phyloP scores from a whole-genome alignment of 2,113 vertebrate species.

The Lota lota region DNA sequence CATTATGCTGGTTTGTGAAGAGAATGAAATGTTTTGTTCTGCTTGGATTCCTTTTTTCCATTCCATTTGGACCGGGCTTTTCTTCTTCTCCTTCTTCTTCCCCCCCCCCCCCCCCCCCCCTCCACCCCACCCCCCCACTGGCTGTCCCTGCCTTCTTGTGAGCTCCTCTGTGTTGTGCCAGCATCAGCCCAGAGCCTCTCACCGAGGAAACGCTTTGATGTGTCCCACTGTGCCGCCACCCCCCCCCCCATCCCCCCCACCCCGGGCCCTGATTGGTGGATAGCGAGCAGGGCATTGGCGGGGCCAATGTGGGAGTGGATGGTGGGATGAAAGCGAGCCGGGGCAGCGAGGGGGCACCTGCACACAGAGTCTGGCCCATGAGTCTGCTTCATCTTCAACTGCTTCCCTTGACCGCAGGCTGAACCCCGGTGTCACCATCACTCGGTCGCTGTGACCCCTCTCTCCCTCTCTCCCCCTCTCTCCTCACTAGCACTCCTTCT shows the following conservation, averaged over 20 bases:
- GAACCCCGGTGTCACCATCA: constrained; percentile 76
- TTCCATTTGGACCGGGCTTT: constrained; percentile 70
- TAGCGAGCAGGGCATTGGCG: constrained; percentile 78
- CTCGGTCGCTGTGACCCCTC: constrained; percentile 67
- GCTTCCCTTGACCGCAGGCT: constrained; percentile 80
- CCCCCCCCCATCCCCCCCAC: constrained; percentile 64
- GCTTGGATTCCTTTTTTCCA: constrained; percentile 73
- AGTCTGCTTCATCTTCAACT: constrained; percentile 80
- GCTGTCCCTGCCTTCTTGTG: constrained; percentile 78
- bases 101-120: too few species aligned
- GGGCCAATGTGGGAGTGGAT: constrained; percentile 88
- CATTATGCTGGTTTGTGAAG: constrained; percentile 84
- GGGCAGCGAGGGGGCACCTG: constrained; percentile 82
- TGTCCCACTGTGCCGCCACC: constrained; percentile 78
- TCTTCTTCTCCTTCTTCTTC: too few species aligned
- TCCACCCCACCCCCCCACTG: constrained; percentile 40
- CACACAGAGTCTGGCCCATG: constrained; percentile 87
- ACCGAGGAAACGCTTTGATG: constrained; percentile 91
- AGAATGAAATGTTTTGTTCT: constrained; percentile 93
- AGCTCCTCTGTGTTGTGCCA: constrained; percentile 86
- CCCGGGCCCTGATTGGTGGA: constrained; percentile 84
- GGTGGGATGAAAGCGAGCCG: constrained; percentile 85
- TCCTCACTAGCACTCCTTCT: constrained; percentile 56
- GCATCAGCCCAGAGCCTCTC: constrained; percentile 88
- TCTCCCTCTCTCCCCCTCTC: constrained; percentile 43